Conservation (phyloP, 2,888 invertebrate species). For the Agrilus mali region DNA sequence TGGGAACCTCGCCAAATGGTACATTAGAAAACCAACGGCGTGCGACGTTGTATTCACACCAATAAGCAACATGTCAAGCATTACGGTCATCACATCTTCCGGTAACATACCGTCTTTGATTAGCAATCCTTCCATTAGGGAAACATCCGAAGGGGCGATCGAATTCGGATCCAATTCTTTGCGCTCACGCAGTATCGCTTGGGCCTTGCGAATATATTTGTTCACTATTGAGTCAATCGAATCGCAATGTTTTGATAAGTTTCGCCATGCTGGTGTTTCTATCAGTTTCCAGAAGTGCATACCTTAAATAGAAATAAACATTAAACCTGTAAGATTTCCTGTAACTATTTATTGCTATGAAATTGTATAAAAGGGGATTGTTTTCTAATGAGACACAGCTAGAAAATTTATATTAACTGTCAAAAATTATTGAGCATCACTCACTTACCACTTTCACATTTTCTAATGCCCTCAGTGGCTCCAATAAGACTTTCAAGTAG, state of each 20-base stretch:
- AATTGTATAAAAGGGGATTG: no score
- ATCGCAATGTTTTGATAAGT: slow-evolving; percentile 46
- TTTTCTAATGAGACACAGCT: no score
- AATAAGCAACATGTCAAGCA: slow-evolving; percentile 53
- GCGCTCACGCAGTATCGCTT: slow-evolving; percentile 25
- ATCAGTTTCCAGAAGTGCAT: slow-evolving; percentile 53
- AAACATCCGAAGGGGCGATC: slow-evolving; percentile 17
- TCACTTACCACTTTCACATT: slow-evolving; percentile 41
- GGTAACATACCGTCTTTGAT: slow-evolving; percentile 40
- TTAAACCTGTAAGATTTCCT: background rate
- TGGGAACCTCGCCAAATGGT: slow-evolving; percentile 52
- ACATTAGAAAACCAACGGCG: slow-evolving; percentile 49
- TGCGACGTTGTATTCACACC: slow-evolving; percentile 53
- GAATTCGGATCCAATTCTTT: slow-evolving; percentile 14
- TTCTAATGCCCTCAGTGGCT: slow-evolving; percentile 45
- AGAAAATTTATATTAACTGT: background rate
- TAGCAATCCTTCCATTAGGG: slow-evolving; percentile 43
- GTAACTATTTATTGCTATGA: no score
- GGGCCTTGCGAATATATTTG: slow-evolving; percentile 42
- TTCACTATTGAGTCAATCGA: slow-evolving; percentile 46
- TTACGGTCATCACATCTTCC: slow-evolving; percentile 48
- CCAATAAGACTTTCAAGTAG: slow-evolving; percentile 43
- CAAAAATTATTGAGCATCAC: background rate
- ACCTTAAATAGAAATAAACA: slow-evolving; percentile 25
- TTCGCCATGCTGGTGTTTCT: slow-evolving; percentile 45